Percentiles rank a stretch among this genome's conserved stretches.
These are phyloP conservation scores for Thysanoteuthis rhombus DNA, from an alignment of 2,888 invertebrate genomes.

Conservation along the genomic window DNA sequence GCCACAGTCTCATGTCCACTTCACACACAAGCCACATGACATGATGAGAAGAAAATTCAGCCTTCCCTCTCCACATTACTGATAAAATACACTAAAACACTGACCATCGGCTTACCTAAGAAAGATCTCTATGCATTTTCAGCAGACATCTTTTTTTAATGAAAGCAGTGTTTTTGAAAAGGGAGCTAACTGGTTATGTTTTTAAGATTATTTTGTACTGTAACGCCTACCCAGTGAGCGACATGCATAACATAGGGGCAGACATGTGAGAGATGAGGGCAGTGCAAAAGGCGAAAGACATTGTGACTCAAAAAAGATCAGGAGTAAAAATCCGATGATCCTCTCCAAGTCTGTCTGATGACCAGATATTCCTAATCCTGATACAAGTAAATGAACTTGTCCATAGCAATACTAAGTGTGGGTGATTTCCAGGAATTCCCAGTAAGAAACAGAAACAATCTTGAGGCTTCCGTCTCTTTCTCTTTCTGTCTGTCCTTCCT, in stretches of 20 bases:
- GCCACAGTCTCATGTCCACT: slow-evolving; percentile 30
- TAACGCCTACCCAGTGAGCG: slow-evolving; percentile 28
- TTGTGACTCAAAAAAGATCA: slow-evolving; percentile 26
- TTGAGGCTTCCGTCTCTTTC: slow-evolving; percentile 28
- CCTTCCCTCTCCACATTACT: slow-evolving; percentile 22
- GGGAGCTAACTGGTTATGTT: slow-evolving; percentile 29
- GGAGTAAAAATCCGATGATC: slow-evolving; percentile 26
- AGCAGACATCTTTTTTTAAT: slow-evolving; percentile 22
- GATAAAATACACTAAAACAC: neutral
- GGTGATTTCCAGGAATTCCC: slow-evolving; percentile 31
- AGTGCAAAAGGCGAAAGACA: neutral
- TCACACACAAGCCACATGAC: slow-evolving; percentile 21
- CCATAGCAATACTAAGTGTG: slow-evolving; percentile 22
- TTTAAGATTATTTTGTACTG: slow-evolving; percentile 24
- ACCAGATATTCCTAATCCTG: slow-evolving; percentile 20
- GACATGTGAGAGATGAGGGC: slow-evolving; percentile 27
- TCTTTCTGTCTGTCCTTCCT: slow-evolving; percentile 31
- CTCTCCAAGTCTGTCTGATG: slow-evolving; percentile 18
- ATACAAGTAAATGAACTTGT: slow-evolving; percentile 27
- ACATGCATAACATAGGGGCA: slow-evolving; percentile 30
- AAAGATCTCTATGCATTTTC: slow-evolving; percentile 20
- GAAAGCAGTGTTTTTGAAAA: slow-evolving; percentile 13
- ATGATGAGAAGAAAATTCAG: neutral
- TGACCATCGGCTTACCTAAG: slow-evolving; percentile 25
- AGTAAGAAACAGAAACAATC: slow-evolving; percentile 27